Evolutionary conservation across 1,140 invertebrate genomes (phyloP), one percentile per base, ranked within the genome.

Genomic region (Ericerus pela): DNA sequence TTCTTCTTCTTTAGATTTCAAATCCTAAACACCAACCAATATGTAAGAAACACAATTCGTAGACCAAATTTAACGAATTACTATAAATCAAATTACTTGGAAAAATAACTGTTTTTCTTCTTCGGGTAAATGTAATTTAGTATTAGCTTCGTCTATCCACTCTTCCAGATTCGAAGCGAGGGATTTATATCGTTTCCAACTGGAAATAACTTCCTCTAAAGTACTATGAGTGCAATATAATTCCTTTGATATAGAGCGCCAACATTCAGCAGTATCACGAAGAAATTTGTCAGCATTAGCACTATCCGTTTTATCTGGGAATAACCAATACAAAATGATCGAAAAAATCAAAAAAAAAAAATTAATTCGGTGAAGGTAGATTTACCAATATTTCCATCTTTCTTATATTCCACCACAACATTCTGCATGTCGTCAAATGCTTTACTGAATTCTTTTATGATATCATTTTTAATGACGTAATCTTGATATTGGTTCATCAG

Each of bases 381-480:
- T n/a, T 43, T 56, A 75, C 84, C 80, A 51, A 88, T 77, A 70
- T 84, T 79, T 60, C 84, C 85, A 38, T 90, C 85, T 61, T 79
- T 79, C 72, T 91, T 93, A 65, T 91, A 95, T 63, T 88, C 86
- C 38, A 93, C 88, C 29, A 87, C 82, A 38, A 91, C 85, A 65
- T 88, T 84, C 69, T 92, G 87, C 78, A 93, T 90, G 65, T 94
- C 88, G 58, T 84, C 72, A 65, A 84, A 92, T 18, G 88, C 88
- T 73, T 88, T 88, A 64, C 93, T 88, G 71, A 94, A 94, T 71
- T 91, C 88, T 69, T 93, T 85, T 72, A 94, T 92, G 62, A 96
- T 86, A 68, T 88, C 82, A 70, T 90, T 91, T 62, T 80, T 79
- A 2, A 87, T 87, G 12, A 95, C 89, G 72, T 91, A 93, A 73